These are phyloP conservation scores for Gallinago undulata DNA, from an alignment of 2,113 vertebrate genomes.

Conservation along the genomic window DNA sequence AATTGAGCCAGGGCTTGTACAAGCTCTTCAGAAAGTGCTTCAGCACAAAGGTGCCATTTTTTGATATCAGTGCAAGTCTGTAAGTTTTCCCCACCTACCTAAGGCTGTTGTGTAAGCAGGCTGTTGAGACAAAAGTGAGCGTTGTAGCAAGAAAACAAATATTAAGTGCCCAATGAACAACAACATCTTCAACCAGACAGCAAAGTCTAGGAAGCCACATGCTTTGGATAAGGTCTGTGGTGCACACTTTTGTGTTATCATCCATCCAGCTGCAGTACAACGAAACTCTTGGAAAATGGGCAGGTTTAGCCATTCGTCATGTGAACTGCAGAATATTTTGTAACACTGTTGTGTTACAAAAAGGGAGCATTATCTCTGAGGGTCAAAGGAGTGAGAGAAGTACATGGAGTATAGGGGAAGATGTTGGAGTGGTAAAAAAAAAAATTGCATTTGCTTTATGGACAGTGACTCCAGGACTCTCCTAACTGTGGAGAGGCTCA, in stretches of 20 bases:
- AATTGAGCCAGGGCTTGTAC: not conserved
- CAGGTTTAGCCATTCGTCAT: not conserved
- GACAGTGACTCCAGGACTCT: not conserved
- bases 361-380: not conserved
- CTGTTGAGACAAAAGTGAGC: not conserved
- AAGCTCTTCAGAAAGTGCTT: not conserved
- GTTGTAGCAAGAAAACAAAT: not conserved
- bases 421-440: not conserved
- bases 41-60: not conserved
- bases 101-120: not conserved
- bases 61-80: not conserved
- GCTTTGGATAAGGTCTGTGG: not conserved
- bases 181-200: not conserved
- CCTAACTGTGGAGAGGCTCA: not conserved
- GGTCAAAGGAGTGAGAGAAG: not conserved
- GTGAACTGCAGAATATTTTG: not conserved
- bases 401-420: not conserved
- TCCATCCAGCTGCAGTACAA: not conserved
- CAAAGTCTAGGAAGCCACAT: not conserved
- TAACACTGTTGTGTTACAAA: not conserved
- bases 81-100: not conserved
- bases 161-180: not conserved
- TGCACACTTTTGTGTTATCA: not conserved
- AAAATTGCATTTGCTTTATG: accelerated
- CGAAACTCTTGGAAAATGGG: not conserved